Evolutionary conservation across 2,113 vertebrate genomes (phyloP).

Genomic region (Cyprinus carpio): DNA sequence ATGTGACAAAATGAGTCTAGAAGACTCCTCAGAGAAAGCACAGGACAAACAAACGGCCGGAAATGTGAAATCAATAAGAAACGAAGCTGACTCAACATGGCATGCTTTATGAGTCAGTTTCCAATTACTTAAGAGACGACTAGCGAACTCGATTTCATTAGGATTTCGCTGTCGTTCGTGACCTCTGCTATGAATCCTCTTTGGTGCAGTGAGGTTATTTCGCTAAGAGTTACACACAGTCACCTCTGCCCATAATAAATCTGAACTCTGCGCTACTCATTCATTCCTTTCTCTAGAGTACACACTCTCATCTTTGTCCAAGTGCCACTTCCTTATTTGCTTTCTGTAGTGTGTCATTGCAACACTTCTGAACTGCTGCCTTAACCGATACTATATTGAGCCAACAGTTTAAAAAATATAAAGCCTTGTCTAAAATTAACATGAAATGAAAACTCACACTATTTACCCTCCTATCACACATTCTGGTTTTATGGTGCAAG

Average conservation of each 20-base stretch:
- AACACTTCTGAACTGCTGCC: not conserved
- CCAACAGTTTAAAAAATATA: not conserved
- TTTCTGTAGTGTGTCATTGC: not conserved
- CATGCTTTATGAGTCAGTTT: constrained; percentile 36
- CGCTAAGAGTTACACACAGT: too few species aligned
- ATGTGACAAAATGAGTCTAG: not conserved
- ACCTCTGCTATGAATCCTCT: not conserved
- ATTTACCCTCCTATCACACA: not conserved
- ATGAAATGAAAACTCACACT: not conserved
- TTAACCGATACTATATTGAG: not conserved
- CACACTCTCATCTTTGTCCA: not conserved
- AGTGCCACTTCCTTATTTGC: constrained; percentile 31
- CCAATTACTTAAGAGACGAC: constrained; percentile 64
- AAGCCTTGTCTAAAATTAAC: not conserved
- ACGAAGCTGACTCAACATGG: constrained; percentile 18
- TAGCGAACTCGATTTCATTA: constrained; percentile 30
- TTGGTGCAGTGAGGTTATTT: not conserved
- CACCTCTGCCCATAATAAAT: constrained; percentile 4
- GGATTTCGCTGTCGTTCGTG: not conserved
- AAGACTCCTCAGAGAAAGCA: not conserved
- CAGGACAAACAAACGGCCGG: constrained; percentile 20
- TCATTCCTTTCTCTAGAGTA: not conserved
- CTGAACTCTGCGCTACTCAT: not conserved
- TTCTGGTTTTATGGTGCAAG: not conserved
- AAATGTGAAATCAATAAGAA: constrained; percentile 31